phyloP scores from a whole-genome alignment of 92 coral and sea anemone genomes.

The Montipora capitata region DNA sequence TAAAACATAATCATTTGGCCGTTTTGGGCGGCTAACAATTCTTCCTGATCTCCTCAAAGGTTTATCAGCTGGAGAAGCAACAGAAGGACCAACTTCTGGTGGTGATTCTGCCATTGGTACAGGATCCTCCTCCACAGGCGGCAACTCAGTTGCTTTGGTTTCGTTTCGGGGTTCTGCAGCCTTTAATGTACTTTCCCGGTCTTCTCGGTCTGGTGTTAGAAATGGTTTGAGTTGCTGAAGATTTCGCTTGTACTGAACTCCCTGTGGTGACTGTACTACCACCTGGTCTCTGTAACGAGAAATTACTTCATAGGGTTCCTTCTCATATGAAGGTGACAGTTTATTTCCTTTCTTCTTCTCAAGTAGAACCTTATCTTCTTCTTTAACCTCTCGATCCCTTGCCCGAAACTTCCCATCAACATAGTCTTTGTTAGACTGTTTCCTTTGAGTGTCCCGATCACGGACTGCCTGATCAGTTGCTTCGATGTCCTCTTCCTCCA shows the following conservation, averaged over 20 bases:
- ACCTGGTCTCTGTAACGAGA: constrained; percentile 63
- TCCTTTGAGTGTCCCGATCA: constrained; percentile 61
- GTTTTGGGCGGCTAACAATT: constrained; percentile 7
- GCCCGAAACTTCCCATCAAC: constrained; percentile 41
- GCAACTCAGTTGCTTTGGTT: too few relatives aligned
- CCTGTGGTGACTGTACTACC: constrained; percentile 50
- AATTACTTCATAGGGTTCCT: constrained; percentile 57
- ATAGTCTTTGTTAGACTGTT: constrained; percentile 65
- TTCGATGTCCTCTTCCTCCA: constrained; percentile 35
- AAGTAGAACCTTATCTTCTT: constrained; percentile 63
- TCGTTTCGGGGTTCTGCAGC: neutral
- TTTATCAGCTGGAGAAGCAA: constrained; percentile 1
- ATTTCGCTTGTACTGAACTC: constrained; percentile 50
- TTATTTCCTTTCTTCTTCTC: constrained; percentile 75
- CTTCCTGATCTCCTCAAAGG: constrained; percentile 50
- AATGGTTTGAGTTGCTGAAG: constrained; percentile 61
- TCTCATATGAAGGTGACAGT: constrained; percentile 62
- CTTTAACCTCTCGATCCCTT: constrained; percentile 44
- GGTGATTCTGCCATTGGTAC: constrained; percentile 20
- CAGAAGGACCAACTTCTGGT: neutral
- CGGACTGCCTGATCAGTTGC: constrained; percentile 38
- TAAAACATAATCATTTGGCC: constrained; percentile 38
- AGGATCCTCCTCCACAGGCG: constrained; percentile 11
- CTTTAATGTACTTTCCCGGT: neutral
- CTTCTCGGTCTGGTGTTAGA: neutral